Base-by-base conservation (phyloP, 2,797 vertebrate species). In the Mormyrops attenuatus region DNA sequence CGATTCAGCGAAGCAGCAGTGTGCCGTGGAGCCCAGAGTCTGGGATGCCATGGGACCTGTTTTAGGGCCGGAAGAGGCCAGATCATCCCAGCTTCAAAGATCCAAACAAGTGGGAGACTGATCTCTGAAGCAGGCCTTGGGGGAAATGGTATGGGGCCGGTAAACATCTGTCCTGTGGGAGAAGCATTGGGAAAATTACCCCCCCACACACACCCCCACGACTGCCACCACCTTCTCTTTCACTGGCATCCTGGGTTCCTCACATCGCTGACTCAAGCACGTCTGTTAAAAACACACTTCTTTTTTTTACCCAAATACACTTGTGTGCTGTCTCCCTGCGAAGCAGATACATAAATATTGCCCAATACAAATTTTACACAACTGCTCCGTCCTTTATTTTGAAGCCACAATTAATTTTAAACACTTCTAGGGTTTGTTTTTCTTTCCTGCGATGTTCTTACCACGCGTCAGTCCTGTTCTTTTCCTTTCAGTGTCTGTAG, bases 71-170 rank as follows among this genome's bases (percentile, higher is more conserved):
- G 94, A 94, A 94, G 95, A 95, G 95, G 94, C 95, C 95, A 93
- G 93, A 95, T 95, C 96, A 96, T 96, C 95, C 96, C 94, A 92
- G 94, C 94, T 95, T 96, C 96, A 96, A 96, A 96, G 96, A 95
- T 92, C 93, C 93, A 93, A 95, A 93, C 93, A 93, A 94, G 94
- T 93, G 92, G 93, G 94, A 95, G 94, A 93, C 95, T 95, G 94
- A 95, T 95, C 94, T 96, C 95, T 96, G 95, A 96, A 95, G 96
- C 94, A 94, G 93, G 95, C 95, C 94, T 95, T 95, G 94, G 93
- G 93, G 93, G 93, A 92, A 92, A 93, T 92, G 92, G 91, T 92
- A 15, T 22, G 15, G 60, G 53, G 49, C 26, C 9, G 30, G 77
- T 80, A 80, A 80, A 80, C 17, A 17, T 17, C 6, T 7, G 5